These are phyloP conservation scores for Clarias laeviceps DNA, from an alignment of 2,797 vertebrate genomes.

Conservation along the genomic window DNA sequence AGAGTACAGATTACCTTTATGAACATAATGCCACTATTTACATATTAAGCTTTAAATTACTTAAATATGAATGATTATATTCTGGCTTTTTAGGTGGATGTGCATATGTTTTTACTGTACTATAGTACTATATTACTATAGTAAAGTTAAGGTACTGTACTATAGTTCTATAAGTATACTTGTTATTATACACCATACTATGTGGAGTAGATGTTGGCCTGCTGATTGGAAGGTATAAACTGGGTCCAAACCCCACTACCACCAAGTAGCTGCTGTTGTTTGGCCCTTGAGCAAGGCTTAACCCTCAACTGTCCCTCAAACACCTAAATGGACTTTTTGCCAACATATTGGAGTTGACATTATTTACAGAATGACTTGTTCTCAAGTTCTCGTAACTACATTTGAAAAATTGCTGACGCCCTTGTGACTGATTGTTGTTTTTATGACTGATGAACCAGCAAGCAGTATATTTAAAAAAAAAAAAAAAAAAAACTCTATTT, in stretches of 20 bases:
- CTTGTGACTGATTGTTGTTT: background rate
- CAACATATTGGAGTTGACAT: background rate
- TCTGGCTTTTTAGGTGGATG: background rate
- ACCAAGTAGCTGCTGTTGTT: no score
- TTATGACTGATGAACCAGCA: background rate
- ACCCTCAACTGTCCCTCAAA: no score
- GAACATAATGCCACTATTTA: background rate
- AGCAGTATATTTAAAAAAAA: background rate
- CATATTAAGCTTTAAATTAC: background rate
- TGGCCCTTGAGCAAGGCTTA: no score
- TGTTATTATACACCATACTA: no score
- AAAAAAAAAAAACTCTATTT: background rate
- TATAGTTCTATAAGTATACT: no score
- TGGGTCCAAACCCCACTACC: no score
- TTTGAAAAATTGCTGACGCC: background rate
- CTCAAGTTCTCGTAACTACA: background rate
- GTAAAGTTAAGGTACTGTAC: no score
- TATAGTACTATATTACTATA: no score
- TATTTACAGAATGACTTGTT: background rate
- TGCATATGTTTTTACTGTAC: no score
- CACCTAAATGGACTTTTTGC: background rate
- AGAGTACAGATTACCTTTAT: conserved; percentile 1
- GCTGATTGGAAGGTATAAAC: no score
- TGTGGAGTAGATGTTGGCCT: no score
- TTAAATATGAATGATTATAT: background rate